Conservation (phyloP, 2,888 invertebrate genomes). For the Tinea trinotella region DNA sequence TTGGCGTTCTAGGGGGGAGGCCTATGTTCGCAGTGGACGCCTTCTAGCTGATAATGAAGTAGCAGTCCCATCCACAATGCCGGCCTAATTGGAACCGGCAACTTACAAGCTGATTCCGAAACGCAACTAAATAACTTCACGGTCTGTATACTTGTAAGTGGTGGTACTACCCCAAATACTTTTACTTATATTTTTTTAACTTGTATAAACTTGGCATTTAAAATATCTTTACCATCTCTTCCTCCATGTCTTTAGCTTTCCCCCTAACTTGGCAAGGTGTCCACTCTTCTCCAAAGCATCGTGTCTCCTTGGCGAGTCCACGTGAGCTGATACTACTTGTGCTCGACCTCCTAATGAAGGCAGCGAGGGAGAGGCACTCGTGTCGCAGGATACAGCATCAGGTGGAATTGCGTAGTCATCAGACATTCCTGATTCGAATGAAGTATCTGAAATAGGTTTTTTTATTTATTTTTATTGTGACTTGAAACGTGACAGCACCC, state of each 20-base stretch:
- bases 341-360: conserved; percentile 49
- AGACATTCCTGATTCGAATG: conserved; percentile 93
- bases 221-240: conserved; percentile 81
- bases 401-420: conserved; percentile 98
- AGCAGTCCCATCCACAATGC: no score
- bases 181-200: neutral
- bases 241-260: conserved; percentile 96
- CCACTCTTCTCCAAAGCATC: conserved; percentile 92
- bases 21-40: no score
- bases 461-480: no score
- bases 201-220: neutral
- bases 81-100: no score
- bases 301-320: conserved; percentile 64
- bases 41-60: no score
- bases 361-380: conserved; percentile 83
- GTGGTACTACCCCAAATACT: neutral
- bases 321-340: conserved; percentile 37
- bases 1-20: no score
- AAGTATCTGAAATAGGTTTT: conserved; percentile 83
- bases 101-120: no score
- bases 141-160: no score
- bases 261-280: conserved; percentile 91
- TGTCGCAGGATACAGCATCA: conserved; percentile 89
- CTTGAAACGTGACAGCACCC: no score
- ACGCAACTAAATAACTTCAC: no score